Conservation (phyloP, 2,797 vertebrate species). For the Denticeps clupeoides region DNA sequence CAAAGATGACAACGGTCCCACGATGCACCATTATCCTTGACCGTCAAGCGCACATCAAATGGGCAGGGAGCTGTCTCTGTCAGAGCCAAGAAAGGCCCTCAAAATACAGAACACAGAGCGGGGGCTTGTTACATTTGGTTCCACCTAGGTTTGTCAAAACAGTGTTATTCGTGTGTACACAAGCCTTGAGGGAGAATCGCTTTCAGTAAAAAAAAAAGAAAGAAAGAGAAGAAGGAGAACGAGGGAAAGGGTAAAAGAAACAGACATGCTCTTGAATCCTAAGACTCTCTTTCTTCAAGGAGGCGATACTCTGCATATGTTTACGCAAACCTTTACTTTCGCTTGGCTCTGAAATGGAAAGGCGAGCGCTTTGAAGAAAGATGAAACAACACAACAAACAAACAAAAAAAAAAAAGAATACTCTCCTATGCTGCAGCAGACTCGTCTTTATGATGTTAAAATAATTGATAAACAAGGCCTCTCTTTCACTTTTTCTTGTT, state of each 20-base stretch:
- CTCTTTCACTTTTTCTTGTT: slow-evolving; percentile 26
- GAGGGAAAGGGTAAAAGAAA: slow-evolving; percentile 42
- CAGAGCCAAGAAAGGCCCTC: slow-evolving; percentile 71
- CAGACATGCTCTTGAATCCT: slow-evolving; percentile 59
- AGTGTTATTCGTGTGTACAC: slow-evolving; percentile 69
- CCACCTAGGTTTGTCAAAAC: slow-evolving; percentile 85
- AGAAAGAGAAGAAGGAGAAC: slow-evolving; percentile 27
- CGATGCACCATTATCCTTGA: slow-evolving; percentile 97
- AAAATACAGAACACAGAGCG: too few species aligned
- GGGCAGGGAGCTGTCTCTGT: slow-evolving; percentile 78
- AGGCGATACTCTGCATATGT: slow-evolving; percentile 55
- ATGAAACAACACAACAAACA: too few species aligned
- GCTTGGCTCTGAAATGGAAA: slow-evolving; percentile 56
- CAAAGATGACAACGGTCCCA: slow-evolving; percentile 97
- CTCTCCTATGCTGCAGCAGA: slow-evolving; percentile 40
- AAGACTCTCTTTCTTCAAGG: slow-evolving; percentile 47
- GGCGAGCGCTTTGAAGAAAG: slow-evolving; percentile 55
- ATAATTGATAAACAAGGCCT: slow-evolving; percentile 66
- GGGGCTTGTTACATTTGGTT: slow-evolving; percentile 71
- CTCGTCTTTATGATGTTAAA: slow-evolving; percentile 53
- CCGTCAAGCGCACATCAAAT: slow-evolving; percentile 93
- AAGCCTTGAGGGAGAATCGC: slow-evolving; percentile 72
- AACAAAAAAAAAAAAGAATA: slow-evolving; percentile 27
- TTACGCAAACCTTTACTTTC: slow-evolving; percentile 54
- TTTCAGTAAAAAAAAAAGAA: too few species aligned